A percentile compares a stretch with the other conserved stretches of the same genome.
phyloP scores from a whole-genome alignment of 2,797 vertebrate species.

The Chaunax sp. region DNA sequence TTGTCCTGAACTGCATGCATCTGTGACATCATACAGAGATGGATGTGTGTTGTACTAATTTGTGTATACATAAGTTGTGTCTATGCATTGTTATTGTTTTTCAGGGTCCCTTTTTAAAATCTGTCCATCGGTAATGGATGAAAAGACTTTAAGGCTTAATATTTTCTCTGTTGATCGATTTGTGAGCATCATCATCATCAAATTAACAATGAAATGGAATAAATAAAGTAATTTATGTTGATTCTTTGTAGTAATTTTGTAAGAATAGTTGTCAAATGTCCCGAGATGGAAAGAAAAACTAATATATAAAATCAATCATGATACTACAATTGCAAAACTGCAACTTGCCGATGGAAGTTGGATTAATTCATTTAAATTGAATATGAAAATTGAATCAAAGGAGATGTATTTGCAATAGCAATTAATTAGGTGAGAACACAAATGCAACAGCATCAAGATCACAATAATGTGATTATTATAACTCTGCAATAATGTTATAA shows the following conservation, averaged over 20 bases:
- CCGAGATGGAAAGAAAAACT: neutral
- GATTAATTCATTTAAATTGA: neutral
- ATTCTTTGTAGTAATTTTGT: neutral
- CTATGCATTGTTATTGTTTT: neutral
- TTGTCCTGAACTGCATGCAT: too few relatives aligned
- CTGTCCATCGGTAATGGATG: too few relatives aligned
- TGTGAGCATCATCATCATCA: neutral
- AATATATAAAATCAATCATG: neutral
- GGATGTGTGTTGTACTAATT: too few relatives aligned
- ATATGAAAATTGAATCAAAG: neutral
- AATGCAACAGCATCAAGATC: neutral
- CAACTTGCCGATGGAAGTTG: neutral
- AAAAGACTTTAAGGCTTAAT: too few relatives aligned
- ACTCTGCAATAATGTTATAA: too few relatives aligned
- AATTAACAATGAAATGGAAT: slow-evolving; percentile 7
- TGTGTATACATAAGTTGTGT: neutral
- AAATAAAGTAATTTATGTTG: neutral
- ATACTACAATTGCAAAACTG: neutral
- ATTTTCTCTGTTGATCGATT: slow-evolving; percentile 1
- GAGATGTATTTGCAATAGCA: neutral
- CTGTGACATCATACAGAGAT: neutral
- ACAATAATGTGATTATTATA: neutral
- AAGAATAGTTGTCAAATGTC: neutral
- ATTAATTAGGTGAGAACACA: neutral
- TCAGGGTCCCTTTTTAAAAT: neutral